Percentiles rank a stretch among this genome's conserved stretches.
Conservation (phyloP, 2,113 vertebrate species). For the Amia ocellicauda region DNA sequence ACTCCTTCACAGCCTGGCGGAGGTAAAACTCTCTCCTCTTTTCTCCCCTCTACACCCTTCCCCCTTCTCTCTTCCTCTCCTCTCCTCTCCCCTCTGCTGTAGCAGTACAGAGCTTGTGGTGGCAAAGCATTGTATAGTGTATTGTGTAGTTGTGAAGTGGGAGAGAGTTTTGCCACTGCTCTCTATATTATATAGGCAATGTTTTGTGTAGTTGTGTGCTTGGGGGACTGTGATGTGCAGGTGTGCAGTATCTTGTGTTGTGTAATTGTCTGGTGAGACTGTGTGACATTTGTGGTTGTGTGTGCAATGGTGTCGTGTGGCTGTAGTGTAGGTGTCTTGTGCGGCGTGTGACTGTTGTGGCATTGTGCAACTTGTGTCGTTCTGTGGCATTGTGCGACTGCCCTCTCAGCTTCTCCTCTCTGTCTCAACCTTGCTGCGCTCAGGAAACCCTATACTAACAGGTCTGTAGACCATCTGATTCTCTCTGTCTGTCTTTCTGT, state of each 20-base stretch:
- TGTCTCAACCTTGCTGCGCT: conserved; percentile 69
- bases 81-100: conserved; percentile 29
- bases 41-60: background rate
- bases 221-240: conserved; percentile 10
- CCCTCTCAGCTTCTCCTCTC: conserved; percentile 65
- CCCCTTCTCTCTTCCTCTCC: background rate
- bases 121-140: background rate
- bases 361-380: conserved; percentile 7
- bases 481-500: conserved; percentile 40
- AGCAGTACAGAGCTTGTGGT: too few relatives aligned
- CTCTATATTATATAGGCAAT: background rate
- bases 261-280: conserved; percentile 28
- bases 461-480: conserved; percentile 64
- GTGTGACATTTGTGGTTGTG: conserved; percentile 13
- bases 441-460: conserved; percentile 71
- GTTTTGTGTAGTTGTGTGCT: background rate
- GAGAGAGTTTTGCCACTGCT: background rate
- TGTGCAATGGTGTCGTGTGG: conserved; percentile 31
- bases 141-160: conserved; percentile 20
- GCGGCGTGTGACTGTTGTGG: background rate
- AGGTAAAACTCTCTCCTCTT: background rate
- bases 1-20: too few relatives aligned
- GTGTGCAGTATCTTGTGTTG: conserved; percentile 31
- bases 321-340: too few relatives aligned
- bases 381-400: conserved; percentile 46